A percentile compares a stretch with the other conserved stretches of the same genome.
Evolutionary conservation across 2,888 invertebrate species (phyloP).

Genomic region (Lochmaea crataegi): DNA sequence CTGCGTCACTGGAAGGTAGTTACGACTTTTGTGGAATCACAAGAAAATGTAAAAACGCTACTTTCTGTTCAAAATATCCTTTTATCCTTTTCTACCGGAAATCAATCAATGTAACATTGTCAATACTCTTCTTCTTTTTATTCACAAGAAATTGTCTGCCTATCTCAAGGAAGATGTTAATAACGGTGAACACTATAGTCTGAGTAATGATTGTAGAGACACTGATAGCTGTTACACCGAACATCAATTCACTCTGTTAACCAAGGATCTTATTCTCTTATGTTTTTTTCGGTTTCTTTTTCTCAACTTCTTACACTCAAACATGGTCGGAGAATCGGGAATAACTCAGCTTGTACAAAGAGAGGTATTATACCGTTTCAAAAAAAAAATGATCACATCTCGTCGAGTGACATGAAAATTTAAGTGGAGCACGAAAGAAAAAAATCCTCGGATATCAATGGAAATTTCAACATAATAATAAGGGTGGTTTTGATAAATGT

Average conservation of each 20-base stretch:
- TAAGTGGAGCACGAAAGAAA: no score
- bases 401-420: no score
- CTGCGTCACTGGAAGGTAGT: not conserved
- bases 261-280: constrained; percentile 35
- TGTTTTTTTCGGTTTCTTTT: constrained; percentile 13
- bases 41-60: not conserved
- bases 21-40: not conserved
- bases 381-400: no score
- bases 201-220: constrained; percentile 42
- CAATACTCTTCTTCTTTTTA: constrained; percentile 49
- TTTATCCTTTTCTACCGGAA: constrained; percentile 15
- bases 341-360: not conserved
- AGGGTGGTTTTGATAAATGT: no score
- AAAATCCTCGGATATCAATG: no score
- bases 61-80: constrained; percentile 19
- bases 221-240: constrained; percentile 43
- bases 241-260: constrained; percentile 43
- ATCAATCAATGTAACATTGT: constrained; percentile 49
- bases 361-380: not conserved
- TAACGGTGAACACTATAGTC: constrained; percentile 30
- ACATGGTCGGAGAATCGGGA: not conserved
- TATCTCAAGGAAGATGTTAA: constrained; percentile 39
- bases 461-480: no score
- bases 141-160: constrained; percentile 46
- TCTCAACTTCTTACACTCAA: not conserved